phyloP scores from a whole-genome alignment of 2,113 vertebrate genomes.

The Bettongia penicillata region DNA sequence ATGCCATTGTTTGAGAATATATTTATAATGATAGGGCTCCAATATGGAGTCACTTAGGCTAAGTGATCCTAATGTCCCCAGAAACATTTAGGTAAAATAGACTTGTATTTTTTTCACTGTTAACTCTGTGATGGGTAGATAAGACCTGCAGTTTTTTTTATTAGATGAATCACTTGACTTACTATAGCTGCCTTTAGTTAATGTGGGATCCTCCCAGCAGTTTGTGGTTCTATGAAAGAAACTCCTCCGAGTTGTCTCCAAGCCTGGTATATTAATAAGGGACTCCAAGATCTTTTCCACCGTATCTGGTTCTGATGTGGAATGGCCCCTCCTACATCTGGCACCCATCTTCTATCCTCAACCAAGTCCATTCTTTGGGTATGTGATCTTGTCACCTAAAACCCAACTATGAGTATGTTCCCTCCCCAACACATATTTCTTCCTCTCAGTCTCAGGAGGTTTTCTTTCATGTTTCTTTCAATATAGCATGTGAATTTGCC shows the following conservation, averaged over 20 bases:
- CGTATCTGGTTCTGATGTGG: not conserved
- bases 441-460: not conserved
- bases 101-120: too few species aligned
- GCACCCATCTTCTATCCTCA: not conserved
- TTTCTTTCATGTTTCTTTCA: not conserved
- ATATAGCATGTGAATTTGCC: not conserved
- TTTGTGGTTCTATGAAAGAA: not conserved
- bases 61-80: too few species aligned
- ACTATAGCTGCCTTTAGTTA: too few species aligned
- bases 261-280: not conserved
- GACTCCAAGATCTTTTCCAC: not conserved
- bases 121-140: too few species aligned
- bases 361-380: not conserved
- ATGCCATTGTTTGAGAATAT: too few species aligned
- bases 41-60: too few species aligned
- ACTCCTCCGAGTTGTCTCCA: not conserved
- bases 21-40: too few species aligned
- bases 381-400: not conserved
- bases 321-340: not conserved
- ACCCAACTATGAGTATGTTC: not conserved
- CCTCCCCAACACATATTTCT: not conserved
- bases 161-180: too few species aligned
- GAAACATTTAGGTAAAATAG: too few species aligned
- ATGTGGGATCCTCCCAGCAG: too few species aligned
- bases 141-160: too few species aligned